Evolutionary conservation across 1,140 invertebrate species (phyloP).

Genomic region (Lasioglossum albipes): DNA sequence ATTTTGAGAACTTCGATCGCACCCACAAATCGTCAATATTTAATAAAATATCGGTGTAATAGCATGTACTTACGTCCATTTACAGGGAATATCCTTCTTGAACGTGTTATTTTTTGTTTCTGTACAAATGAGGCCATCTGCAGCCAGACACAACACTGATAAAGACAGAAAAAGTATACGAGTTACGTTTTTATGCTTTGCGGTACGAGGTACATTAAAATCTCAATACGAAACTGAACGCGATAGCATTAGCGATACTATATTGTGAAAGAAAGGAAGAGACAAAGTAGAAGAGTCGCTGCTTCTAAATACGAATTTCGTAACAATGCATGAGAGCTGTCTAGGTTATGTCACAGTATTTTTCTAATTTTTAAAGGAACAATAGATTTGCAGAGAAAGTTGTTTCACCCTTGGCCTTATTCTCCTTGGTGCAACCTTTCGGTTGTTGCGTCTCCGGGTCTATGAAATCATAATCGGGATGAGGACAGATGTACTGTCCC

Average conservation of each 20-base stretch:
- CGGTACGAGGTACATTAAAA: not conserved
- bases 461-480: constrained; percentile 89
- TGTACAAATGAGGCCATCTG: constrained; percentile 89
- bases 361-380: not conserved
- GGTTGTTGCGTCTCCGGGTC: constrained; percentile 95
- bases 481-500: constrained; percentile 92
- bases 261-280: too few species aligned
- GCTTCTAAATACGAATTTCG: not conserved
- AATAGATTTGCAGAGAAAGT: not conserved
- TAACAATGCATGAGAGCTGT: not conserved
- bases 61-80: constrained; percentile 91
- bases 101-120: constrained; percentile 91
- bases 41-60: not conserved
- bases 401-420: constrained; percentile 86
- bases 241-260: not conserved
- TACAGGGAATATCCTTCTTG: constrained; percentile 90
- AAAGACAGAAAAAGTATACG: constrained; percentile 56
- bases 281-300: not conserved
- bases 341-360: constrained; percentile 25
- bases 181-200: not conserved
- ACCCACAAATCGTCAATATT: not conserved
- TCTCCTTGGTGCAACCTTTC: constrained; percentile 88
- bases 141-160: constrained; percentile 90
- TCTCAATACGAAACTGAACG: not conserved
- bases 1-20: not conserved